These are phyloP conservation scores for Morus bassanus DNA, from an alignment of 2,797 vertebrate genomes.

Conservation along the genomic window DNA sequence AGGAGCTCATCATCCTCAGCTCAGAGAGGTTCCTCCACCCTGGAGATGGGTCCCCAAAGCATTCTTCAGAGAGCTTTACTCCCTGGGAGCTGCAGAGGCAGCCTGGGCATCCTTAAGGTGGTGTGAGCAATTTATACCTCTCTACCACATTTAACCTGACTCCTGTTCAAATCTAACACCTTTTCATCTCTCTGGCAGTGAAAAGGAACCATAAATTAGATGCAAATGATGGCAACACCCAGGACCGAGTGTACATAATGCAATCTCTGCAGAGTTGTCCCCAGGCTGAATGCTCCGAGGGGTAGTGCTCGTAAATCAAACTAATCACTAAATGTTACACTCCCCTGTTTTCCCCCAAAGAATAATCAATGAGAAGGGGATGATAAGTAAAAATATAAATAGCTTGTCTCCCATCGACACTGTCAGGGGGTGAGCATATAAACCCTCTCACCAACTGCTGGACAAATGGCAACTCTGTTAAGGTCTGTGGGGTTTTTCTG, in stretches of 20 bases:
- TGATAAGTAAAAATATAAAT: not conserved
- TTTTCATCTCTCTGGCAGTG: not conserved
- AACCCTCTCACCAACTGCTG: not conserved
- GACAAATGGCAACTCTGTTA: not conserved
- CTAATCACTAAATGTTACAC: not conserved
- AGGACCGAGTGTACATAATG: rapidly evolving
- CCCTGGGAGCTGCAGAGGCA: not conserved
- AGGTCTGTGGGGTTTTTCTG: not conserved
- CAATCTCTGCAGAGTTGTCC: not conserved
- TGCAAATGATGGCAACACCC: not conserved
- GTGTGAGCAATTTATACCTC: not conserved
- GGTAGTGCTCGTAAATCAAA: not conserved
- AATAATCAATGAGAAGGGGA: not conserved
- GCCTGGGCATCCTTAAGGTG: not conserved
- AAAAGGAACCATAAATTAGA: not conserved
- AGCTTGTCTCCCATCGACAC: not conserved
- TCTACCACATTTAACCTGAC: not conserved
- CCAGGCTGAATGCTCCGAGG: not conserved
- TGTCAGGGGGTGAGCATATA: not conserved
- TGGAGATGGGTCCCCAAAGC: not conserved
- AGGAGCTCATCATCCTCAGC: not conserved
- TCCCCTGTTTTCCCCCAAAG: not conserved
- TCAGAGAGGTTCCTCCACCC: not conserved
- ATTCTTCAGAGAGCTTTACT: rapidly evolving
- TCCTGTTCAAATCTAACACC: not conserved